These are phyloP conservation scores for Thripadectes ignobilis DNA, from an alignment of 2,797 vertebrate genomes.

Conservation along the genomic window DNA sequence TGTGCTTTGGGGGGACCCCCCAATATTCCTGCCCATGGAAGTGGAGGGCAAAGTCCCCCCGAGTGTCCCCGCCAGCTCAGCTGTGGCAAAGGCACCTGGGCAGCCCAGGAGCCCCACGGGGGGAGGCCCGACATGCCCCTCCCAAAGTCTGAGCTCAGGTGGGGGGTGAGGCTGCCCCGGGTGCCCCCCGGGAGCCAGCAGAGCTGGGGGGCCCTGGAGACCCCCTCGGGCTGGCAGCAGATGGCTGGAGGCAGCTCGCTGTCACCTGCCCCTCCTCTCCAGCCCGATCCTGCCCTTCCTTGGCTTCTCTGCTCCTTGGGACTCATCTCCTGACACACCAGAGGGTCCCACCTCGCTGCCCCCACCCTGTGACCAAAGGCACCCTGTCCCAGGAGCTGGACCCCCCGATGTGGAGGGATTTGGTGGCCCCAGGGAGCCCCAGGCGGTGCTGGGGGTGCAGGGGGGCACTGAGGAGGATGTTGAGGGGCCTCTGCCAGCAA, in stretches of 20 bases:
- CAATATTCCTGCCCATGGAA: not conserved
- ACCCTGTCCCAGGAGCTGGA: no score
- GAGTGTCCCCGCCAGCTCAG: not conserved
- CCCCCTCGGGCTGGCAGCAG: constrained; percentile 46
- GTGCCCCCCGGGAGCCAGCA: not conserved
- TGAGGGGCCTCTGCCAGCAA: not conserved
- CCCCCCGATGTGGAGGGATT: not conserved
- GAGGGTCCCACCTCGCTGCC: not conserved
- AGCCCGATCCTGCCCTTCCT: not conserved
- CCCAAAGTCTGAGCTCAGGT: not conserved
- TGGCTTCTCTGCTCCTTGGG: not conserved
- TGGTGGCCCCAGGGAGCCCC: no score
- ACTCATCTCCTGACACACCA: not conserved
- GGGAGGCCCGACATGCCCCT: not conserved
- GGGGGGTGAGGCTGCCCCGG: not conserved
- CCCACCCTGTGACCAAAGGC: no score
- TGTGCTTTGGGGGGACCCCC: not conserved
- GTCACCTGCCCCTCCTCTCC: constrained; percentile 54
- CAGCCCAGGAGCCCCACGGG: not conserved
- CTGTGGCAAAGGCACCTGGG: not conserved
- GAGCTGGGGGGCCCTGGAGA: not conserved
- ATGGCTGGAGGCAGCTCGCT: constrained; percentile 55
- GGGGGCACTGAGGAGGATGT: not conserved
- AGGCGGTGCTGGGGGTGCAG: fast-evolving
- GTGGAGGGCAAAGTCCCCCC: fast-evolving